A percentile compares a stretch with the other conserved stretches of the same genome.
phyloP scores from a whole-genome alignment of 2,113 vertebrate species.

The Sminthopsis crassicaudata region DNA sequence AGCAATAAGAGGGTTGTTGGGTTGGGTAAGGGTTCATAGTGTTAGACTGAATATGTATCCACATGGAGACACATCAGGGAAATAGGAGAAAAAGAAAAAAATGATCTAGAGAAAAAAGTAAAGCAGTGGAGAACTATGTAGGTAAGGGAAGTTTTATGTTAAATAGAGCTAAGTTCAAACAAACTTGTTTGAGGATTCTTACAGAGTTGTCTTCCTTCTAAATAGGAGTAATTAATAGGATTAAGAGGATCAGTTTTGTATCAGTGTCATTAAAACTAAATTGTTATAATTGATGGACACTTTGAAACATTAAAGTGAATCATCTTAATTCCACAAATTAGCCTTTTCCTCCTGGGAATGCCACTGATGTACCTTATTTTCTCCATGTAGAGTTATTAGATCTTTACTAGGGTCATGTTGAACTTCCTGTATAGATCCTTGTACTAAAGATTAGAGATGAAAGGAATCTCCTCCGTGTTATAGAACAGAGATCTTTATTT shows the following conservation, averaged over 20 bases:
- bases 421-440: constrained; percentile 44
- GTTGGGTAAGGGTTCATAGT: not conserved
- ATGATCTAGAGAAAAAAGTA: not conserved
- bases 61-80: constrained; percentile 15
- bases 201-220: not conserved
- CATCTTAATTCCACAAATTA: not conserved
- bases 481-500: constrained; percentile 62
- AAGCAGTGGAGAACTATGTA: constrained; percentile 2
- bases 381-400: constrained; percentile 3
- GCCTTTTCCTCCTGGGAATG: not conserved
- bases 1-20: not conserved
- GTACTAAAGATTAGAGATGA: constrained; percentile 32
- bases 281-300: constrained; percentile 11
- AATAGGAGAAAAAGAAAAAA: not conserved
- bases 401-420: not conserved
- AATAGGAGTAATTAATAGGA: constrained; percentile 15
- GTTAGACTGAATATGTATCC: not conserved
- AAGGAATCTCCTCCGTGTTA: constrained; percentile 51
- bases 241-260: constrained; percentile 30
- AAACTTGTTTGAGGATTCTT: not conserved
- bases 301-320: constrained; percentile 14
- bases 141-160: not conserved
- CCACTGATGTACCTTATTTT: not conserved
- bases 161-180: not conserved
- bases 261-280: not conserved